Percentiles rank a stretch among this genome's conserved stretches.
phyloP scores from a whole-genome alignment of 1,140 invertebrate species.

The Eriosoma lanigerum region DNA sequence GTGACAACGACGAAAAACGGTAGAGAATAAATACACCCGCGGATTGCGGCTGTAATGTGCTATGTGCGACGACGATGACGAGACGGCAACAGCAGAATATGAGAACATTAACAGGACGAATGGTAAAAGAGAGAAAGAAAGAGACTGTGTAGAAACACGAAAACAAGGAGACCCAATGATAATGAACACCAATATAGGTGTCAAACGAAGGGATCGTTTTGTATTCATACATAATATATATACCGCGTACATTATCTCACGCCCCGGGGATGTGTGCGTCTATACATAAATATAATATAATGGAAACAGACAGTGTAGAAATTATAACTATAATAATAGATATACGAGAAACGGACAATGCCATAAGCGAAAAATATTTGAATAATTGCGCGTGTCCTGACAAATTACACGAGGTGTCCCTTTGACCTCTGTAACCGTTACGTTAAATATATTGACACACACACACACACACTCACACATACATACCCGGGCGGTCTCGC shows the following conservation, averaged over 20 bases:
- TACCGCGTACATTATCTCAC: slow-evolving; percentile 31
- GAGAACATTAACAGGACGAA: too few species aligned
- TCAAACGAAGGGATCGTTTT: slow-evolving; percentile 22
- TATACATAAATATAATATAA: too few species aligned
- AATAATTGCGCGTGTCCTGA: slow-evolving; percentile 50
- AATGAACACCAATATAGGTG: slow-evolving; percentile 25
- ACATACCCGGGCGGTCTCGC: background rate
- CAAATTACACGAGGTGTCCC: slow-evolving; percentile 51
- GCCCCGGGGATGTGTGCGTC: slow-evolving; percentile 19
- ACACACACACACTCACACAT: background rate
- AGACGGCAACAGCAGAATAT: too few species aligned
- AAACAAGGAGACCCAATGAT: slow-evolving; percentile 5
- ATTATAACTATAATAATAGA: background rate
- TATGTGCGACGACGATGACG: too few species aligned
- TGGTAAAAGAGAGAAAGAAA: background rate
- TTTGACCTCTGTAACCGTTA: slow-evolving; percentile 47
- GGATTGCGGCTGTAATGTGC: too few species aligned
- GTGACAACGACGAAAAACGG: too few species aligned
- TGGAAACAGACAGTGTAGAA: slow-evolving; percentile 32
- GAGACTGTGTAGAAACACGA: background rate
- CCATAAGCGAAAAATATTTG: slow-evolving; percentile 31
- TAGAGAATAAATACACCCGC: too few species aligned
- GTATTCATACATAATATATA: too few species aligned
- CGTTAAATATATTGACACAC: slow-evolving; percentile 35
- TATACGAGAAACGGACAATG: background rate